phyloP scores from a whole-genome alignment of 1,140 invertebrate species.

The Saxidomus purpurata region DNA sequence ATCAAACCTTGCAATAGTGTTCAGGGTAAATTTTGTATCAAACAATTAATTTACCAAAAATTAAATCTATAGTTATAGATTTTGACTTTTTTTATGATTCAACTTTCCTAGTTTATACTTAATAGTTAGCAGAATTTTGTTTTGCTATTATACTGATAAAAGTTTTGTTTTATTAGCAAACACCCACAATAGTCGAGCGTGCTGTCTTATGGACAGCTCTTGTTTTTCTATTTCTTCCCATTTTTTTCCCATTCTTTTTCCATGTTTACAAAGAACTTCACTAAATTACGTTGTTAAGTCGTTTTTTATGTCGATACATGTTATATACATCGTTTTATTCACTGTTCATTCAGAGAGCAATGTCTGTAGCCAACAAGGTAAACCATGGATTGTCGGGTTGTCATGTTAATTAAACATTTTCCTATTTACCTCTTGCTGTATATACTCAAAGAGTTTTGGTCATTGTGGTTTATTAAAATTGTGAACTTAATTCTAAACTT shows the following conservation, averaged over 20 bases:
- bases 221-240: background rate
- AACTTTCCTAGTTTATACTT: too few species aligned
- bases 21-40: too few species aligned
- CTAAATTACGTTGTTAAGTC: background rate
- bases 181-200: too few species aligned
- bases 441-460: background rate
- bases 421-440: background rate
- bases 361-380: slow-evolving; percentile 31
- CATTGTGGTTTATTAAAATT: slow-evolving; percentile 20
- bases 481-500: slow-evolving; percentile 15
- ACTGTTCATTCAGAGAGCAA: background rate
- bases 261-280: background rate
- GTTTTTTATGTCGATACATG: background rate
- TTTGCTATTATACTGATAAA: too few species aligned
- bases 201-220: too few species aligned
- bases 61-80: too few species aligned
- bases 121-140: too few species aligned
- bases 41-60: too few species aligned
- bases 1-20: too few species aligned
- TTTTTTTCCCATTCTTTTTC: background rate
- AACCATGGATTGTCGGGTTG: background rate
- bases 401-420: background rate
- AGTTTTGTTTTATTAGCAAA: too few species aligned
- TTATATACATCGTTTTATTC: background rate
- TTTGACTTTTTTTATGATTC: too few species aligned